Base-by-base conservation (phyloP, 2,797 vertebrate genomes). In the Parotocinclus haroldoi region DNA sequence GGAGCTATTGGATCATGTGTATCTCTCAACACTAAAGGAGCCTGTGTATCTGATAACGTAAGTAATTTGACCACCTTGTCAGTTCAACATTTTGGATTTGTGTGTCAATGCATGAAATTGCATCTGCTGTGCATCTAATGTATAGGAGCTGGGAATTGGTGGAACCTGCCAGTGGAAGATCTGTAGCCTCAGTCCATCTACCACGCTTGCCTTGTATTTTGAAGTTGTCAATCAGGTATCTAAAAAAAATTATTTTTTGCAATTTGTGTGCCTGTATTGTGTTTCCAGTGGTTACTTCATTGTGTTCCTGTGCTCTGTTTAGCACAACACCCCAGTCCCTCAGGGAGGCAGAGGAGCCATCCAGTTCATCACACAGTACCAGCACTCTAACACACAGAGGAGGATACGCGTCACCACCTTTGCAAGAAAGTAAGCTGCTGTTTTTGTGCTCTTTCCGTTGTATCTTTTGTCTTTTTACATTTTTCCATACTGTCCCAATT, bases 161-260 rank as follows among this genome's bases (percentile, higher is more conserved):
- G 96, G 96, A 57, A 98, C 96, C 0, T 93, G 80, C 83, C 96
- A 98, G 60, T 99, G 96, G 96, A 99, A 99, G 79, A 83, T 98
- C 37, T 99, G 96, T 80, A 83, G 92, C 46, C 83, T 98, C 67
- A 94, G 89, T 79, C 93, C 94, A 0, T 92, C 90, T 39, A 93
- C 92, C 50, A 98, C 96, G 7, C 72, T 99, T 64, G 93, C 86
- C 38, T 69, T 98, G 77, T 99, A 91, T 74, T 97, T 99, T 87
- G 96, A 99, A 89, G 93, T 99, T 9, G 94, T 98, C 50, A 98
- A 95, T 89, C 96, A 99, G 93, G 96, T 98, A 12, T 11, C 5
- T n/a, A 11, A 12, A 1, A 6, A 7, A 46, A 5, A 10, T 42
- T 42, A 10, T 9, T 44, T 1, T 44, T 44, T 1, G 9, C 2